A percentile compares a stretch with the other conserved stretches of the same genome.
These are phyloP conservation scores for Premnoplex brunnescens DNA, from an alignment of 2,797 vertebrate genomes.

Conservation along the genomic window DNA sequence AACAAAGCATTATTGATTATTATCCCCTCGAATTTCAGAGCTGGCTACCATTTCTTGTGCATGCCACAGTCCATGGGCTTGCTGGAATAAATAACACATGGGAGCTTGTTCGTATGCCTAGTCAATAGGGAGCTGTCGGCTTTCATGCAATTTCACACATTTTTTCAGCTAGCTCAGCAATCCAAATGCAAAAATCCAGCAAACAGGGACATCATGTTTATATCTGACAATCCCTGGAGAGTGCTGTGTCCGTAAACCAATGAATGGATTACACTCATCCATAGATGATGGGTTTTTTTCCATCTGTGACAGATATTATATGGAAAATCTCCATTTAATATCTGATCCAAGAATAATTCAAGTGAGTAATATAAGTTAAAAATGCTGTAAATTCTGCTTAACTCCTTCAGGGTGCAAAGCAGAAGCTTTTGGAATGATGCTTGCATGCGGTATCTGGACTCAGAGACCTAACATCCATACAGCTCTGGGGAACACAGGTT, in stretches of 20 bases:
- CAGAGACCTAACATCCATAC: not conserved
- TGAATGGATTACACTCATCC: slow-evolving; percentile 58
- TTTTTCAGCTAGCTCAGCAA: slow-evolving; percentile 69
- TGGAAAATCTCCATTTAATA: slow-evolving; percentile 58
- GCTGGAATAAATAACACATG: slow-evolving; percentile 65
- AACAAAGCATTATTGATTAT: slow-evolving; percentile 49
- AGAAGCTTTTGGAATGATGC: not conserved
- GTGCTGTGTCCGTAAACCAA: slow-evolving; percentile 24
- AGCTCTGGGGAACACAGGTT: not conserved
- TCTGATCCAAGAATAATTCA: slow-evolving; percentile 58
- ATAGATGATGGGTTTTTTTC: slow-evolving; percentile 19
- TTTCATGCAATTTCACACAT: slow-evolving; percentile 64
- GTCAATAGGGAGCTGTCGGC: slow-evolving; percentile 58
- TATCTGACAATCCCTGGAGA: slow-evolving; percentile 56
- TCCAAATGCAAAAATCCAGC: slow-evolving; percentile 62
- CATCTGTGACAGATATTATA: slow-evolving; percentile 52
- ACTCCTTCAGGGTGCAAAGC: slow-evolving; percentile 9
- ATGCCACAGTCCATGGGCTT: not conserved
- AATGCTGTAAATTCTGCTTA: slow-evolving; percentile 22
- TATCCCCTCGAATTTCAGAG: slow-evolving; percentile 29
- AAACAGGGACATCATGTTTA: slow-evolving; percentile 49
- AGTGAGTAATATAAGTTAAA: slow-evolving; percentile 45
- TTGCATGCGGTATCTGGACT: not conserved
- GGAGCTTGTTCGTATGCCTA: not conserved
- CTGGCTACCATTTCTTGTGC: not conserved